Conservation (phyloP, 2,113 vertebrate species). For the Maccullochella peelii region DNA sequence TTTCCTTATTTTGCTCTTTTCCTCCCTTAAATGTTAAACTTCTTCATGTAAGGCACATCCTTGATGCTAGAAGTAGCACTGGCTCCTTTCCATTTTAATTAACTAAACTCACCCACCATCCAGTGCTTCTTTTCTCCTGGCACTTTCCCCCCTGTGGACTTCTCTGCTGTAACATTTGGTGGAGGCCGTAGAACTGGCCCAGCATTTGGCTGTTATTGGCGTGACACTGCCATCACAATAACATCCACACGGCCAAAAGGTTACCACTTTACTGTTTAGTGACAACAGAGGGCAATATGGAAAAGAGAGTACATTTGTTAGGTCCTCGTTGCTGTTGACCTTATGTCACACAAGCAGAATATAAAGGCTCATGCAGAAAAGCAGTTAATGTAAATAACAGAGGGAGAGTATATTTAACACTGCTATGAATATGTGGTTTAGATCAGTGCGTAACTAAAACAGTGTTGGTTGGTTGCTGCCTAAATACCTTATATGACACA, state of each 20-base stretch:
- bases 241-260: conserved; percentile 58
- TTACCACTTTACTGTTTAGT: conserved; percentile 49
- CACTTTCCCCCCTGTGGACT: conserved; percentile 3
- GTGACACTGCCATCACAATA: conserved; percentile 18
- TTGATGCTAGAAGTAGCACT: conserved; percentile 6
- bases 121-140: conserved; percentile 3
- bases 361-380: background rate
- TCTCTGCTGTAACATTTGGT: conserved; percentile 64
- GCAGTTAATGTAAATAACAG: conserved; percentile 23
- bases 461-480: conserved; percentile 7
- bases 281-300: conserved; percentile 13
- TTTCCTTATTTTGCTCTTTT: background rate
- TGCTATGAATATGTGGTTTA: background rate
- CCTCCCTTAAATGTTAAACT: background rate
- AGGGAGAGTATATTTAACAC: conserved; percentile 20
- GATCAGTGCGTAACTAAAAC: background rate
- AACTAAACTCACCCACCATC: background rate
- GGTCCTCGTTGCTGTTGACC: background rate
- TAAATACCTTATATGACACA: conserved; percentile 31
- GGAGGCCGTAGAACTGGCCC: conserved; percentile 11
- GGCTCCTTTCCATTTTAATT: conserved; percentile 44
- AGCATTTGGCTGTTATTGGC: conserved; percentile 48
- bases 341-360: background rate
- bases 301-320: conserved; percentile 30
- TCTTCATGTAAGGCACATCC: conserved; percentile 18